These are phyloP conservation scores for Drosophila buzzatii DNA, from an alignment of 2,888 invertebrate genomes.

Conservation along the genomic window DNA sequence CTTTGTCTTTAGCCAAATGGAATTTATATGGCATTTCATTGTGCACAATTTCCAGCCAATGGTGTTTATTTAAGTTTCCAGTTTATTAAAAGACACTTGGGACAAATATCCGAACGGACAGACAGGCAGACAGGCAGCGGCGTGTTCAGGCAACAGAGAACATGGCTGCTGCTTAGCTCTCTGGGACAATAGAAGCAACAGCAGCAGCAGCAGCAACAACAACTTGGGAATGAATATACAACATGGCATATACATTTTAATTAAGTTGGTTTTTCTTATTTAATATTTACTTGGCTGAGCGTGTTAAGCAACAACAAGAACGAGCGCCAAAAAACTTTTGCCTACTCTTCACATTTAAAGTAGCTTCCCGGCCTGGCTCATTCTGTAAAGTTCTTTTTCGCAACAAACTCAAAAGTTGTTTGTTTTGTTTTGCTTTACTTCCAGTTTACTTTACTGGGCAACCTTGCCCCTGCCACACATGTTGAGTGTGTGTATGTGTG, in stretches of 20 bases:
- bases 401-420: conserved; percentile 52
- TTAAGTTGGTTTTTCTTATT: conserved; percentile 69
- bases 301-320: conserved; percentile 46
- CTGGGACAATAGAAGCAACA: conserved; percentile 19
- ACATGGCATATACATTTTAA: conserved; percentile 73
- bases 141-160: conserved; percentile 21
- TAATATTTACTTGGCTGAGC: conserved; percentile 65
- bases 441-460: conserved; percentile 9
- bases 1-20: conserved; percentile 56
- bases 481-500: neutral
- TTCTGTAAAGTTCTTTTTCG: conserved; percentile 31
- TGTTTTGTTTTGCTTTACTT: conserved; percentile 41
- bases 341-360: conserved; percentile 32
- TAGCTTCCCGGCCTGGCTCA: conserved; percentile 3
- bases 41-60: conserved; percentile 35
- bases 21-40: conserved; percentile 68
- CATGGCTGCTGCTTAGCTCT: conserved; percentile 29
- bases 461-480: neutral
- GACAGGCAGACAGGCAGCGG: neutral
- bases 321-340: conserved; percentile 31
- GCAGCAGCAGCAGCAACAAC: neutral
- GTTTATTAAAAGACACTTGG: conserved; percentile 60
- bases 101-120: conserved; percentile 22
- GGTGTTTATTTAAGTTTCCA: conserved; percentile 65
- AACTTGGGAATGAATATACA: conserved; percentile 15